A percentile compares a stretch with the other conserved stretches of the same genome.
Conservation (phyloP, 2,888 invertebrate species). For the Synergus umbraculus region DNA sequence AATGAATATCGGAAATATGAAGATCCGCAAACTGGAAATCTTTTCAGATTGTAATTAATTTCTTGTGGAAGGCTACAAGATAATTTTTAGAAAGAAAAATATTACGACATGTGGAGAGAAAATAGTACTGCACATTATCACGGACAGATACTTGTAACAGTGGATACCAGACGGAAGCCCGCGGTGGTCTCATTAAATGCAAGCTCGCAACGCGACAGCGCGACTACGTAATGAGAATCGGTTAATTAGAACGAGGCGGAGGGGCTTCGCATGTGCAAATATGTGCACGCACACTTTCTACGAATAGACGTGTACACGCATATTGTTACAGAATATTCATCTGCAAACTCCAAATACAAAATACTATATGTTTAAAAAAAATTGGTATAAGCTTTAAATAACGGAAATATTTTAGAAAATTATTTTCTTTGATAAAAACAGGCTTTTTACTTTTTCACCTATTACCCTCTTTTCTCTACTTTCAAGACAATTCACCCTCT, state of each 20-base stretch:
- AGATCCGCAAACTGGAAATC: not conserved
- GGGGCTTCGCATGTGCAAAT: slow-evolving; percentile 46
- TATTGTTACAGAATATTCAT: slow-evolving; percentile 41
- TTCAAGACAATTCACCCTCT: too few species aligned
- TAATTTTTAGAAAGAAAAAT: not conserved
- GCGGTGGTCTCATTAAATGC: slow-evolving; percentile 74
- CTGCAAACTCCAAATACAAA: not conserved
- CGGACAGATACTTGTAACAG: not conserved
- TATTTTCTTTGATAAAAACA: not conserved
- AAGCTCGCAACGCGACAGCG: slow-evolving; percentile 60
- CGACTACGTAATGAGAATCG: slow-evolving; percentile 74
- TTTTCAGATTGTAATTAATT: not conserved
- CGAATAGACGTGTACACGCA: slow-evolving; percentile 27
- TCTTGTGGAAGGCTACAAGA: not conserved
- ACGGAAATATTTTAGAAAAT: not conserved
- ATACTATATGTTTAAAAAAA: not conserved
- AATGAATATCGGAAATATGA: too few species aligned
- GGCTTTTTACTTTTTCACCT: too few species aligned
- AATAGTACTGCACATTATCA: not conserved
- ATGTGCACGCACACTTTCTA: slow-evolving; percentile 33
- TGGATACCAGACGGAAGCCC: slow-evolving; percentile 29
- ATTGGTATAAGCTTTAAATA: not conserved
- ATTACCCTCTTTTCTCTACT: too few species aligned
- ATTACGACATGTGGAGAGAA: not conserved
- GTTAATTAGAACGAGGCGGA: slow-evolving; percentile 72